These are phyloP conservation scores for Pseudomyrmex dendroicus DNA, from an alignment of 1,140 invertebrate genomes.

Conservation along the genomic window DNA sequence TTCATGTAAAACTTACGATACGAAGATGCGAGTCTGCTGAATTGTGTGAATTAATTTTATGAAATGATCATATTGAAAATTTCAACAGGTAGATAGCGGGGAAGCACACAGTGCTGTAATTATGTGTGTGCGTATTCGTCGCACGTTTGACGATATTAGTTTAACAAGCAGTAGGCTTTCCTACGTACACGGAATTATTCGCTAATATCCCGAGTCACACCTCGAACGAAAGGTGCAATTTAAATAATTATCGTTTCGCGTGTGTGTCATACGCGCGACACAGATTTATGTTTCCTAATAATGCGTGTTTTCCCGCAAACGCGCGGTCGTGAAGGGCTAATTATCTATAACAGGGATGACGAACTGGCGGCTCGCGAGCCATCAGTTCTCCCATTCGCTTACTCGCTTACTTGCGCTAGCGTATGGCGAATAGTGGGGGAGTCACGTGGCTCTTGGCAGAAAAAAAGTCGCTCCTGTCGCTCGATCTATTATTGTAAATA, in stretches of 20 bases:
- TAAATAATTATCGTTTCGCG: conserved; percentile 57
- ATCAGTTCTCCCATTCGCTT: background rate
- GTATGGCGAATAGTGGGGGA: no score
- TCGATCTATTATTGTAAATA: background rate
- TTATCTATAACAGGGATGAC: background rate
- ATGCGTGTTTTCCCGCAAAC: conserved; percentile 39
- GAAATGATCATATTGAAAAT: no score
- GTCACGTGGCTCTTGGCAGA: no score
- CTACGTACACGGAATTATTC: conserved; percentile 48
- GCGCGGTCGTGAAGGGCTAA: conserved; percentile 15
- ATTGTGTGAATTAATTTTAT: no score
- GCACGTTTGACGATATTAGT: conserved; percentile 67
- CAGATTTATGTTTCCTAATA: conserved; percentile 59
- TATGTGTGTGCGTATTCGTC: background rate
- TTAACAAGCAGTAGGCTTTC: conserved; percentile 67
- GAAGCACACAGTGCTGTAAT: no score
- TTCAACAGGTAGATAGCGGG: no score
- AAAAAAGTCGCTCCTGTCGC: no score
- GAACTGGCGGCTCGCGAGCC: no score
- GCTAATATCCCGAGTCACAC: conserved; percentile 35
- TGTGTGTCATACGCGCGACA: no score
- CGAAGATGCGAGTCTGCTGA: no score
- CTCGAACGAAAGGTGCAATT: conserved; percentile 24
- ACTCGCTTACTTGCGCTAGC: no score
- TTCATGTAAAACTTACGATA: no score